Percentiles rank a stretch among this genome's conserved stretches.
Conservation (phyloP, 2,888 invertebrate genomes). For the Onchidella celtica region DNA sequence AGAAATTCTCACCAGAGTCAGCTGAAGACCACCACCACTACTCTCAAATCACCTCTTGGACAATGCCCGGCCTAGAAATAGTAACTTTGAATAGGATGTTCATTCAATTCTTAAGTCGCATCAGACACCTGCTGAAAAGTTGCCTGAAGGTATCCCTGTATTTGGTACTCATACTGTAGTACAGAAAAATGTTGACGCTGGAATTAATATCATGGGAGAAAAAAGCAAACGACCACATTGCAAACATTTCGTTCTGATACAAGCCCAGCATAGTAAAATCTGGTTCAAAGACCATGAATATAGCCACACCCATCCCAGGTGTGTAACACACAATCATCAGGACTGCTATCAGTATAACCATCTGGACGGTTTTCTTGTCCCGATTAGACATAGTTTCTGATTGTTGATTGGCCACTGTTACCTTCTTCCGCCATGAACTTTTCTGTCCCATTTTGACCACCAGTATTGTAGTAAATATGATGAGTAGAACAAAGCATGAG, state of each 20-base stretch:
- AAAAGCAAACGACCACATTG: slow-evolving; percentile 17
- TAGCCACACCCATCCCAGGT: not conserved
- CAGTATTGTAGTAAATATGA: not conserved
- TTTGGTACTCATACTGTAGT: slow-evolving; percentile 22
- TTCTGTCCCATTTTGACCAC: not conserved
- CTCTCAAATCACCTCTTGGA: no score
- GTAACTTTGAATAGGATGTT: no score
- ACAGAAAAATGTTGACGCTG: slow-evolving; percentile 16
- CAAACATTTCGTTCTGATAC: not conserved
- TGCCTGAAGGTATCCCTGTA: not conserved
- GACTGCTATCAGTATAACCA: not conserved
- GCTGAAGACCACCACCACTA: no score
- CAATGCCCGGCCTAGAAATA: no score
- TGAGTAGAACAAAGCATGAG: not conserved
- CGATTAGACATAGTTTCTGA: not conserved
- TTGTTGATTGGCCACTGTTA: not conserved
- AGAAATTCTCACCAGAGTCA: no score
- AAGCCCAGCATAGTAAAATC: not conserved
- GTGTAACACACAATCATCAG: not conserved
- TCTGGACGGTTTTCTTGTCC: not conserved
- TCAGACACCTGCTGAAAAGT: no score
- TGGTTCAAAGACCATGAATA: not conserved
- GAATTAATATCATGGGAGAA: slow-evolving; percentile 4
- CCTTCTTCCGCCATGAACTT: not conserved
- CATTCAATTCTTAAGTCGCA: no score